phyloP scores from a whole-genome alignment of 2,888 invertebrate genomes.

The Dendrolimus pini region DNA sequence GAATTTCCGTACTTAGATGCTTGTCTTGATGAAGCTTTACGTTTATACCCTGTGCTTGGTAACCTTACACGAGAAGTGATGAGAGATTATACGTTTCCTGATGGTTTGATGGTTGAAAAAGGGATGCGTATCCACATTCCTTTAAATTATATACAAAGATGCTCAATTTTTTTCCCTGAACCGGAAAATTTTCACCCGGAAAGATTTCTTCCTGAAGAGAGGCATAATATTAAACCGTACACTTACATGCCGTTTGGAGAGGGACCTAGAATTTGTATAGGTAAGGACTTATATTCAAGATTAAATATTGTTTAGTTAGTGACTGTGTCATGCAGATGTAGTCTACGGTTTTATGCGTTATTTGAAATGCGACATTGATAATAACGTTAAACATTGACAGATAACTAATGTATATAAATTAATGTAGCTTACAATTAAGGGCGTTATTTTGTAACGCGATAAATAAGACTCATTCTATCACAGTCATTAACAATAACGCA shows the following conservation, averaged over 20 bases:
- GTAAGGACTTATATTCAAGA: constrained; percentile 17
- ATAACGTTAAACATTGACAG: too few relatives aligned
- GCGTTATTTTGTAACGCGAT: too few relatives aligned
- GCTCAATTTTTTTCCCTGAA: constrained; percentile 32
- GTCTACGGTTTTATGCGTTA: too few relatives aligned
- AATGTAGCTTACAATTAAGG: too few relatives aligned
- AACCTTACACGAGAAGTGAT: constrained; percentile 37
- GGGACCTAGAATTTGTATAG: constrained; percentile 38
- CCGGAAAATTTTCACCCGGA: constrained; percentile 35
- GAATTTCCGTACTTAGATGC: constrained; percentile 41
- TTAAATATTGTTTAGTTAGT: neutral
- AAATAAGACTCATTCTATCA: too few relatives aligned
- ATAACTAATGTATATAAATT: too few relatives aligned
- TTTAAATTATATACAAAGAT: constrained; percentile 28
- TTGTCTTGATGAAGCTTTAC: constrained; percentile 39
- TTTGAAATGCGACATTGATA: too few relatives aligned
- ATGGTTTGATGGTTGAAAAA: constrained; percentile 29
- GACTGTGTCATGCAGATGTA: too few relatives aligned
- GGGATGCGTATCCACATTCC: constrained; percentile 36
- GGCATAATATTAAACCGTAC: constrained; percentile 25
- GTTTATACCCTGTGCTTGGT: constrained; percentile 39
- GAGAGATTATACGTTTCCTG: constrained; percentile 33
- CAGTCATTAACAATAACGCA: too few relatives aligned
- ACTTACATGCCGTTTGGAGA: constrained; percentile 42
- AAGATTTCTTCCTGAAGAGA: constrained; percentile 30